phyloP scores from a whole-genome alignment of 2,797 vertebrate species.

The Melanotaenia pygmaea region DNA sequence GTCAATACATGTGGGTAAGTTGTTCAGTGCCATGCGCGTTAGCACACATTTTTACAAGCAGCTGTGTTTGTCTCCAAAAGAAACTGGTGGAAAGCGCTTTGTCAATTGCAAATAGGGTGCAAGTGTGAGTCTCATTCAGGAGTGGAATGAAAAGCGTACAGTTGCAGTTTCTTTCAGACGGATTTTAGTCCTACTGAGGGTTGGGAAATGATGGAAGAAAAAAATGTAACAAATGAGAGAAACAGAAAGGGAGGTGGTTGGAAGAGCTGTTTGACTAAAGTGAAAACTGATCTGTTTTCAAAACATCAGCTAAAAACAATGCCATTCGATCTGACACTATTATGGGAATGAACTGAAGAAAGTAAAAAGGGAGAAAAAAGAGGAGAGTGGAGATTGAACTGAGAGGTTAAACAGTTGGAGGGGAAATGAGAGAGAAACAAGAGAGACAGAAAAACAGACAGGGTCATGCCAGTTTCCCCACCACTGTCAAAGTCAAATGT shows the following conservation, averaged over 20 bases:
- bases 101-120: slow-evolving; percentile 62
- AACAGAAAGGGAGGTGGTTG: slow-evolving; percentile 36
- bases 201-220: slow-evolving; percentile 16
- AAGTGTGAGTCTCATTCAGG: slow-evolving; percentile 58
- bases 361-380: neutral
- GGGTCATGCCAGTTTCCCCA: slow-evolving; percentile 63
- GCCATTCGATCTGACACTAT: slow-evolving; percentile 15
- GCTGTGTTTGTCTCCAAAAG: slow-evolving; percentile 74
- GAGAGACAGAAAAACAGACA: slow-evolving; percentile 20
- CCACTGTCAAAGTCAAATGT: slow-evolving; percentile 83
- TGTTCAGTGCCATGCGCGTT: slow-evolving; percentile 35
- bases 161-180: slow-evolving; percentile 51
- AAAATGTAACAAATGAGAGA: slow-evolving; percentile 55
- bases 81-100: slow-evolving; percentile 68
- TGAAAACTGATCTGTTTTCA: slow-evolving; percentile 54
- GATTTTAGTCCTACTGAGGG: slow-evolving; percentile 21
- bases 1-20: slow-evolving; percentile 35
- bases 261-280: slow-evolving; percentile 37
- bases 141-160: slow-evolving; percentile 60
- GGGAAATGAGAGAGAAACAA: slow-evolving; percentile 19
- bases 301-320: slow-evolving; percentile 44
- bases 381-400: slow-evolving; percentile 38
- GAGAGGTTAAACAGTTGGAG: slow-evolving; percentile 44
- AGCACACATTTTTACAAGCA: slow-evolving; percentile 65
- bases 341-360: slow-evolving; percentile 15